Evolutionary conservation across 2,797 vertebrate genomes (phyloP).

Genomic region (Amphiprion clarkii): DNA sequence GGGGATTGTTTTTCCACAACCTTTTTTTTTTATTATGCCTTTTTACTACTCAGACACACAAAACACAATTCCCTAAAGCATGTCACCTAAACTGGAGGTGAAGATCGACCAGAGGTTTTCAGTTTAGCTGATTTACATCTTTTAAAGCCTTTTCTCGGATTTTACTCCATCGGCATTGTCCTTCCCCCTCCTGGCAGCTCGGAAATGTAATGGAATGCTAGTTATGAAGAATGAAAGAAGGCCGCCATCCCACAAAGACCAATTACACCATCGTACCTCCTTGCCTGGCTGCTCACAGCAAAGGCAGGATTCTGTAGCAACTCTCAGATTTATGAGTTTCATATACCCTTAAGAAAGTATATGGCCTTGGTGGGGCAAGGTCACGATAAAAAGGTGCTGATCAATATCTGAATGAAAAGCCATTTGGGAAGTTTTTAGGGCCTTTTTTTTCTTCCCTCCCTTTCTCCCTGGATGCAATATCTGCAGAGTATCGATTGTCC

Average conservation of each 20-base stretch:
- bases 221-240: constrained; percentile 69
- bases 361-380: constrained; percentile 90
- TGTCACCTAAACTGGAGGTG: not conserved
- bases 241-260: constrained; percentile 72
- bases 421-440: constrained; percentile 95
- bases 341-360: constrained; percentile 92
- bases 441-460: constrained; percentile 47
- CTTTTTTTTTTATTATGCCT: not conserved
- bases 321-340: constrained; percentile 91
- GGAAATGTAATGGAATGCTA: constrained; percentile 68
- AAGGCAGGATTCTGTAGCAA: constrained; percentile 70
- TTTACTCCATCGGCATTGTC: not conserved
- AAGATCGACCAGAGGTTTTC: constrained; percentile 4
- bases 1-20: not conserved
- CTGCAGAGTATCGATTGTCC: constrained; percentile 94
- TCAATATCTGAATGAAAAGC: constrained; percentile 95
- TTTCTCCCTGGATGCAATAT: constrained; percentile 91
- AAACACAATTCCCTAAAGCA: not conserved
- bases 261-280: constrained; percentile 69
- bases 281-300: constrained; percentile 63
- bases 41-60: not conserved
- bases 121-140: constrained; percentile 15
- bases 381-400: constrained; percentile 91
- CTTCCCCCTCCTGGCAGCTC: constrained; percentile 20
- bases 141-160: not conserved